phyloP scores from a whole-genome alignment of 2,113 vertebrate genomes.

The Rhynchopsitta pachyrhyncha region DNA sequence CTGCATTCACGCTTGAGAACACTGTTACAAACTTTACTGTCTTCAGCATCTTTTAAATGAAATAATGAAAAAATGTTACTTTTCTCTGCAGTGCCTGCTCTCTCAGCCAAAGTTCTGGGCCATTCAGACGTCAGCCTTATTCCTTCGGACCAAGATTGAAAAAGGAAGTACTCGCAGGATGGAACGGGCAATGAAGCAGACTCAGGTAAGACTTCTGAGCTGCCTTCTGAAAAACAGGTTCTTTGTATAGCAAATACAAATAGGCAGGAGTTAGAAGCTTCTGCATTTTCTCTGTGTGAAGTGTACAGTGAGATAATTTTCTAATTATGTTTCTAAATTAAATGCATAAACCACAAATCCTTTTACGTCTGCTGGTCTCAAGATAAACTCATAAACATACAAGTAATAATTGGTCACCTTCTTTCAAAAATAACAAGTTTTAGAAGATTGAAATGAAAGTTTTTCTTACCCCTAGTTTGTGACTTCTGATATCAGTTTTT shows the following conservation, averaged over 20 bases:
- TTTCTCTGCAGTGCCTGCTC: slow-evolving; percentile 82
- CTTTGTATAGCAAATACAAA: background rate
- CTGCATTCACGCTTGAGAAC: background rate
- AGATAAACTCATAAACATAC: background rate
- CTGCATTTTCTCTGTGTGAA: background rate
- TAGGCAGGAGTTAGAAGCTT: background rate
- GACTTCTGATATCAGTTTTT: background rate
- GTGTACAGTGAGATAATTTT: background rate
- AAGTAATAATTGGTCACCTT: background rate
- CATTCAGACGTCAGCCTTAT: slow-evolving; percentile 87
- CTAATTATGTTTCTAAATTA: background rate
- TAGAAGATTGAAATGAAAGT: background rate
- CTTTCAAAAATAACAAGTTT: background rate
- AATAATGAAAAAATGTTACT: background rate
- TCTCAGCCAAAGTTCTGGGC: slow-evolving; percentile 95
- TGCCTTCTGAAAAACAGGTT: background rate
- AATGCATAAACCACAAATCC: background rate
- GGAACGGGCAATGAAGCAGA: slow-evolving; percentile 94
- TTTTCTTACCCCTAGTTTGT: background rate
- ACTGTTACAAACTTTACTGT: background rate
- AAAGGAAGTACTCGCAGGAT: slow-evolving; percentile 83
- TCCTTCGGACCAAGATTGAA: slow-evolving; percentile 90
- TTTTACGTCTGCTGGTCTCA: background rate
- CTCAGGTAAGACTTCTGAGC: slow-evolving; percentile 79
- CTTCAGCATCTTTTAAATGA: background rate